Evolutionary conservation across 2,113 vertebrate species (phyloP), one percentile per base, ranked within the genome.

Genomic region (Onychostruthus taczanowskii): DNA sequence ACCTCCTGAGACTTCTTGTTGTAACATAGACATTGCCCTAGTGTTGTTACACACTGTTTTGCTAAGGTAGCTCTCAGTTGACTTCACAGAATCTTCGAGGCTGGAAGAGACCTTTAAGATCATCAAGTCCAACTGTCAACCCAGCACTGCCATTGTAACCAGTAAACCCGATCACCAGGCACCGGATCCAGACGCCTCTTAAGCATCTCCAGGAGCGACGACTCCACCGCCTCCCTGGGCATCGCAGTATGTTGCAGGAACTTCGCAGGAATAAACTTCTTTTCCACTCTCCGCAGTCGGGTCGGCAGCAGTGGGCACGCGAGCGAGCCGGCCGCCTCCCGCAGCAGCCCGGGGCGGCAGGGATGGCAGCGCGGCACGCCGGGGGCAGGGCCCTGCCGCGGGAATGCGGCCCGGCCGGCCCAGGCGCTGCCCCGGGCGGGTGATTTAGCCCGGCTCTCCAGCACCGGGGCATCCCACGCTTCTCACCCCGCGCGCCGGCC

Each of bases 11-110:
- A 19, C 14, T 11, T 56, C 47, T 21, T n/a, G 8, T 4, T 27
- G 19, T 46, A 21, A 56, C 24, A 22, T 17, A 33, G 11, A 2
- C 33, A 1, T 24, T 12, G 10, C 66, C 64, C 28, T 41, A 5
- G 19, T 0, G 1, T 10, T 10, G 56, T 35, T 14, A 50, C 1
- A 16, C 9, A 4, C 50, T 12, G 20, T 11, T 7, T 28, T 0
- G 1, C 37, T 13, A 16, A 24, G 9, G 16, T 61, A 39, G 41
- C 31, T 61, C 46, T 31, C 53, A 12, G 47, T 13, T 31, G 43
- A 35, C 24, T 69, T 69, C n/a, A 56, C 10, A 33, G 35, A 62
- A 28, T 55, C 41, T 16, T 16, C 35, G 22, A 70, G 26, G 16
- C 5, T 49, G 31, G 22, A 43, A 63, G 6, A 55, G 21, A 43